Base-by-base conservation (phyloP, 2,888 invertebrate genomes). In the Lithodes maja region DNA sequence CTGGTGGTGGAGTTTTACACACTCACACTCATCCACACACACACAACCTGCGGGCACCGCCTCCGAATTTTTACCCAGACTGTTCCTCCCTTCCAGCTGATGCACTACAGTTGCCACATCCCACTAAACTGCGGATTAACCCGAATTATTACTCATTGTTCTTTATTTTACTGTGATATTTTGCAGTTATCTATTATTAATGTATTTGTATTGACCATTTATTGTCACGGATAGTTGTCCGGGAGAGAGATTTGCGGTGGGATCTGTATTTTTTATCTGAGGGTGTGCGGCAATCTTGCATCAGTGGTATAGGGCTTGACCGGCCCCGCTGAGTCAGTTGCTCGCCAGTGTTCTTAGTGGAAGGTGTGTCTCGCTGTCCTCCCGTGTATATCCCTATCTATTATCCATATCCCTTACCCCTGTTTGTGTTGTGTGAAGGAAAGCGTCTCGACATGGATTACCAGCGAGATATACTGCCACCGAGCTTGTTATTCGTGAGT, bases 11-110 rank as follows among this genome's bases (percentile, higher is more conserved):
- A 69, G 75, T 54, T 49, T 55, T 61, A 77, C 77, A 77, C 77
- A 77, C 77, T 2, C 33, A 77, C 77, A 77, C 33, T 33, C 33
- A 77, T 9, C n/a, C 77, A 77, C 77, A 77, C 77, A 77, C 12
- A 81, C 61, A 55, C 33, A 81, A 55, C 82, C 80, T 33, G 78
- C 33, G 83, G 87, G 78, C 87, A 87, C 83, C 87, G 87, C 87
- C 87, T 87, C 83, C 71, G 54, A 87, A 69, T 83, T 83, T 84
- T 87, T 84, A 83, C 84, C 68, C 84, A 80, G 87, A 84, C 87
- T 83, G 87, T 87, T 87, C 87, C 74, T 87, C 84, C 87, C 87
- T 87, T 80, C 87, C 87, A 87, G 87, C 87, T 87, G 87, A 83
- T 87, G 52, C 50, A 17, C 71, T 49, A 69, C 61, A 50, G 82